A percentile compares a stretch with the other conserved stretches of the same genome.
Conservation (phyloP, 2,888 invertebrate genomes). For the Arge pagana region DNA sequence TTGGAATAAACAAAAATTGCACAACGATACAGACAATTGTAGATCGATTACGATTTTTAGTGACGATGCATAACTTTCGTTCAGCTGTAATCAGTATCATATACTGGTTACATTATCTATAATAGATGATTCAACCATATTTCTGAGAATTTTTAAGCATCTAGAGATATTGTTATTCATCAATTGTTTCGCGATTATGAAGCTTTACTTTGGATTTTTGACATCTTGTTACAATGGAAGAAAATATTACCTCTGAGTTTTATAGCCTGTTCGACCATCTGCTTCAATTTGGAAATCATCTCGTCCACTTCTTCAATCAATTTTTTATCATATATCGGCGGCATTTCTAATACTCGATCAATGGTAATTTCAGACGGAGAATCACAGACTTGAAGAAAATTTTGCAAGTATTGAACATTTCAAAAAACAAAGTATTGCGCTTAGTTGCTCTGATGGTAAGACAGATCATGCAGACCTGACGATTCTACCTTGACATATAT, state of each 20-base stretch:
- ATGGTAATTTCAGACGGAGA: neutral
- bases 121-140: no score
- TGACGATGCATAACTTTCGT: neutral
- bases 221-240: neutral
- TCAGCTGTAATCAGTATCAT: neutral
- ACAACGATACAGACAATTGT: neutral
- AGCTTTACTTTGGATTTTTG: no score
- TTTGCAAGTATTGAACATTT: no score
- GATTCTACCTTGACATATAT: no score
- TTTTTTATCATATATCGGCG: neutral
- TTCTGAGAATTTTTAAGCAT: no score
- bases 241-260: constrained; percentile 1
- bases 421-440: no score
- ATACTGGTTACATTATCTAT: no score
- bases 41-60: neutral
- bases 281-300: neutral
- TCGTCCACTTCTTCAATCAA: neutral
- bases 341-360: neutral
- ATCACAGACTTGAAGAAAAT: no score
- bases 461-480: no score
- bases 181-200: no score
- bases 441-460: no score
- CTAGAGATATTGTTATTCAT: no score
- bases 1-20: neutral
- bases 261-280: neutral